Evolutionary conservation across 1,140 invertebrate genomes (phyloP), one percentile per base, ranked within the genome.

Genomic region (Temnothorax curvispinosus): DNA sequence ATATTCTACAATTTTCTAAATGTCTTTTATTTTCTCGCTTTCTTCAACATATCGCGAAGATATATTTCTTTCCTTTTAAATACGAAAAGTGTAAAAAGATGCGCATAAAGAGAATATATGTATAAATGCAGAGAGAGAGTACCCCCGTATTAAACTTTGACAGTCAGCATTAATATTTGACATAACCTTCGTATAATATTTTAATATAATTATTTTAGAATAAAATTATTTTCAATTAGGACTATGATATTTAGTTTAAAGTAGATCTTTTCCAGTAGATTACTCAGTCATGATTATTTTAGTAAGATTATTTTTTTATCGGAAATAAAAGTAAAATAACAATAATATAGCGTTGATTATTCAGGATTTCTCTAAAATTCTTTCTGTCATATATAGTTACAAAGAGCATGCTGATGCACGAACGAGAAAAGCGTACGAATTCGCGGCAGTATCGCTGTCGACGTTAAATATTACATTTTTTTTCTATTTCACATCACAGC

Each of bases 161-260:
- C 38, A 62, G 13, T 44, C 13, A 41, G 15, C 8, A 64, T 77
- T 64, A 65, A 13, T 47, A 13, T 47, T 50, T 65, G 5, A 64
- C 62, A 60, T 77, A 78, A 78, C 76, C 76, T 78, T 7, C 2
- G 47, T 76, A 18, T n/a, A 65, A 75, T 56, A 56, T 74, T 41
- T 65, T 74, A 21, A 56, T 75, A 38, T 38, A 38, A 56, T 74
- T 38, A 47, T n/a, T 62, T 44, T 32, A 52, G n/a, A 35, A 35
- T 27, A 0, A 35, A n/a, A 62, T 44, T 56, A 21, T 41, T 27
- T 56, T 15, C 3, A 21, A 54, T 38, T 3, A 9, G 6, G 2
- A 75, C 6, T 21, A 27, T 27, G 3, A 41, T 75, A 58, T 62
- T 56, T 75, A 58, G 44, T 56, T 38, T 50, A 18, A 72, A 18